A percentile compares a stretch with the other conserved stretches of the same genome.
Conservation (phyloP, 1,140 invertebrate species). For the Neodiprion lecontei region DNA sequence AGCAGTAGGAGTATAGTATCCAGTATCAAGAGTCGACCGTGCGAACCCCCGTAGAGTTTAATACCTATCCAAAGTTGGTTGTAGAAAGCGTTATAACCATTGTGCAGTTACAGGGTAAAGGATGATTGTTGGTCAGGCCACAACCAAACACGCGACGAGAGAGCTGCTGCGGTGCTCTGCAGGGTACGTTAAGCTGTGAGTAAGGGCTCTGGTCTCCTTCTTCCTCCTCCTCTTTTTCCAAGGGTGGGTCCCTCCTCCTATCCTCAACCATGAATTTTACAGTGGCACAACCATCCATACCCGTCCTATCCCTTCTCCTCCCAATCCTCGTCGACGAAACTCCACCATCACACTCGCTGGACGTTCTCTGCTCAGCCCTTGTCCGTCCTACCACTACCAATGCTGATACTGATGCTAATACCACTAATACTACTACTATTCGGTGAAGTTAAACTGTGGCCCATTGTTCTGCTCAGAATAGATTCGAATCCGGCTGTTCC, state of each 20-base stretch:
- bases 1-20: no score
- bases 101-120: no score
- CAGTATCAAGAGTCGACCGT: no score
- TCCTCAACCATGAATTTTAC: not conserved
- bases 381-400: no score
- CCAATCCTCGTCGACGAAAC: constrained; percentile 16
- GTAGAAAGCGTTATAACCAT: no score
- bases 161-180: no score
- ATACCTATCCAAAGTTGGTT: no score
- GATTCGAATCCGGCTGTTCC: constrained; percentile 44
- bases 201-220: not conserved
- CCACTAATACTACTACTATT: constrained; percentile 24
- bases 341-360: not conserved
- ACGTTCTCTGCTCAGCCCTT: constrained; percentile 1
- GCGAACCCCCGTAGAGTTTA: no score
- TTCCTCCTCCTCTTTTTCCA: not conserved
- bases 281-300: not conserved
- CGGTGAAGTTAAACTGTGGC: constrained; percentile 46
- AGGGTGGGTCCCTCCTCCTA: not conserved
- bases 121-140: no score
- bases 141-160: no score
- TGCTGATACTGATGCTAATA: constrained; percentile 19
- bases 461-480: constrained; percentile 55
- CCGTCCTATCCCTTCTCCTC: constrained; percentile 8
- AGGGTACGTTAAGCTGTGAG: not conserved